Percentiles rank a stretch among this genome's conserved stretches.
phyloP scores from a whole-genome alignment of 2,888 invertebrate genomes.

The Lymantria monacha region DNA sequence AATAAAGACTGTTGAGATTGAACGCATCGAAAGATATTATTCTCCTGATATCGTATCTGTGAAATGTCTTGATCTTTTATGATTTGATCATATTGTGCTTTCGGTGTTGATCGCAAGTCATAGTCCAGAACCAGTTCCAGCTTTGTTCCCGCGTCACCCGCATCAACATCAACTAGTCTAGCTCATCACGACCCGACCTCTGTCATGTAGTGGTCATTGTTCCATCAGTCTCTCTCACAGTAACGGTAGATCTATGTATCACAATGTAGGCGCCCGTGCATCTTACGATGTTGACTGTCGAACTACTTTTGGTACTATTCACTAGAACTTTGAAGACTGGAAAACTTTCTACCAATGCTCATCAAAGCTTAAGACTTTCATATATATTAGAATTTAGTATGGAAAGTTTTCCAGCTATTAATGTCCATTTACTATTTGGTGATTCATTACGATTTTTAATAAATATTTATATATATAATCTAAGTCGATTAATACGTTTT shows the following conservation, averaged over 20 bases:
- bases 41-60: slow-evolving; percentile 59
- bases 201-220: slow-evolving; percentile 73
- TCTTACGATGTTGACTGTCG: slow-evolving; percentile 53
- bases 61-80: slow-evolving; percentile 57
- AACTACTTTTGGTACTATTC: slow-evolving; percentile 53
- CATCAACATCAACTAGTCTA: slow-evolving; percentile 56
- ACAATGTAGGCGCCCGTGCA: slow-evolving; percentile 80
- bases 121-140: slow-evolving; percentile 65
- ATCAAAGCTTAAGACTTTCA: slow-evolving; percentile 51
- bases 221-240: slow-evolving; percentile 69
- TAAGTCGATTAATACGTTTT: slow-evolving; percentile 44
- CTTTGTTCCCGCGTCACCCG: slow-evolving; percentile 68
- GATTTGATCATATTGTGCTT: slow-evolving; percentile 76
- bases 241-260: slow-evolving; percentile 80
- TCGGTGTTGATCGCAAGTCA: slow-evolving; percentile 75
- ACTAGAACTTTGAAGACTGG: slow-evolving; percentile 48
- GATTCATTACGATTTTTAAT: slow-evolving; percentile 54
- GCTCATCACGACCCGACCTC: slow-evolving; percentile 69
- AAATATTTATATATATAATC: slow-evolving; percentile 37
- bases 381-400: slow-evolving; percentile 56
- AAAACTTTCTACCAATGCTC: slow-evolving; percentile 70
- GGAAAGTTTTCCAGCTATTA: slow-evolving; percentile 77
- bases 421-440: slow-evolving; percentile 45
- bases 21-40: slow-evolving; percentile 66
- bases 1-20: slow-evolving; percentile 76